Conservation (phyloP, 1,140 invertebrate species). For the Saccostrea glomerata region DNA sequence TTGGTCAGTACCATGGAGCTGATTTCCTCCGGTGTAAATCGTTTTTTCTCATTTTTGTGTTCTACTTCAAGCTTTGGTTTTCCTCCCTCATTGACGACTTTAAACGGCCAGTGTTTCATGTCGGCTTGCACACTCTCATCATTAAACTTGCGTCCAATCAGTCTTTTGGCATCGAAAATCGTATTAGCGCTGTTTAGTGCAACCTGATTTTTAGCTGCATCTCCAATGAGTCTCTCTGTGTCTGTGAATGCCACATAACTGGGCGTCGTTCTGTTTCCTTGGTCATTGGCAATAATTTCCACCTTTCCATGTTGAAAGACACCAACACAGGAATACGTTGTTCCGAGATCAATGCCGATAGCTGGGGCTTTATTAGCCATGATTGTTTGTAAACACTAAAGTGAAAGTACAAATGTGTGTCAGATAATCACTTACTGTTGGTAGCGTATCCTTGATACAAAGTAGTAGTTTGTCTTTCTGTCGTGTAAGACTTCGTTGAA, state of each 20-base stretch:
- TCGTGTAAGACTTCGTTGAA: too few species aligned
- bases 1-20: slow-evolving; percentile 92
- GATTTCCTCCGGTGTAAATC: slow-evolving; percentile 94
- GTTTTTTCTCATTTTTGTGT: slow-evolving; percentile 93
- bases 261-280: slow-evolving; percentile 97
- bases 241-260: slow-evolving; percentile 98
- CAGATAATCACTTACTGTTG: too few species aligned
- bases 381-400: background rate
- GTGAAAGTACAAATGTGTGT: background rate
- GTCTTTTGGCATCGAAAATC: slow-evolving; percentile 86
- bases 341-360: slow-evolving; percentile 78
- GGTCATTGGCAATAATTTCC: slow-evolving; percentile 98
- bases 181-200: slow-evolving; percentile 92
- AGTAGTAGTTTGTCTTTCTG: too few species aligned
- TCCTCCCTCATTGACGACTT: slow-evolving; percentile 89
- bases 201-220: slow-evolving; percentile 95
- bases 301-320: slow-evolving; percentile 90
- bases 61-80: slow-evolving; percentile 91
- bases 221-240: slow-evolving; percentile 96
- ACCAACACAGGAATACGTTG: slow-evolving; percentile 81
- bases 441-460: too few species aligned
- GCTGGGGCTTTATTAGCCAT: slow-evolving; percentile 64
- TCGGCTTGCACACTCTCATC: slow-evolving; percentile 85
- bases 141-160: slow-evolving; percentile 87
- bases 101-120: slow-evolving; percentile 85